Evolutionary conservation across 2,888 invertebrate genomes (phyloP).

Genomic region (Calameuta idolon): DNA sequence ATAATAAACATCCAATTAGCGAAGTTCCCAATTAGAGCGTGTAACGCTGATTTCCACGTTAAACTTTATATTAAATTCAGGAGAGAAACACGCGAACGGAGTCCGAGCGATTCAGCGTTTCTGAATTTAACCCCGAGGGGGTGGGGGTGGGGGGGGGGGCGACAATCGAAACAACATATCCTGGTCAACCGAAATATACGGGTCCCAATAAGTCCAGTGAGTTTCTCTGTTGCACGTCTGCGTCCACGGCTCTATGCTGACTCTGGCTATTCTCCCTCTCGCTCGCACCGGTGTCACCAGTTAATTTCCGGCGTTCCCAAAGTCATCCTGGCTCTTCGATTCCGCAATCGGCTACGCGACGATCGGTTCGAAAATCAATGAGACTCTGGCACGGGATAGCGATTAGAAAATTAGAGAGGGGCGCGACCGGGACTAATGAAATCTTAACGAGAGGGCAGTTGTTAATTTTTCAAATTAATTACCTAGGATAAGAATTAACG

Average conservation of each 20-base stretch:
- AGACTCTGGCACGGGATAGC: background rate
- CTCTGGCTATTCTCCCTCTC: background rate
- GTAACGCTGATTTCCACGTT: slow-evolving; percentile 38
- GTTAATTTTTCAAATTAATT: background rate
- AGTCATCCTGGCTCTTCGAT: background rate
- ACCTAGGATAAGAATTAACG: background rate
- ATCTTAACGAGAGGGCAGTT: background rate
- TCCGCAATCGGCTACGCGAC: background rate
- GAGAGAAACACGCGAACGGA: slow-evolving; percentile 22
- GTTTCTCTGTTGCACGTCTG: background rate
- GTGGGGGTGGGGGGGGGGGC: too few species aligned
- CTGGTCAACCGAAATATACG: background rate
- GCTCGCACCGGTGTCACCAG: background rate
- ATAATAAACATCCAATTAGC: slow-evolving; percentile 47
- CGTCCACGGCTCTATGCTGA: background rate
- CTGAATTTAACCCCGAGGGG: background rate
- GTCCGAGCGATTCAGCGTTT: background rate
- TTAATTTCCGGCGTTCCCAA: background rate
- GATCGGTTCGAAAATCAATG: background rate
- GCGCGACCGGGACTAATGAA: background rate
- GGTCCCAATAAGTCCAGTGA: background rate
- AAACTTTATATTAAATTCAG: slow-evolving; percentile 35
- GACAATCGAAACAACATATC: background rate
- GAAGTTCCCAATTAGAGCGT: slow-evolving; percentile 40
- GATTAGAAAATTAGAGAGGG: background rate